A percentile compares a stretch with the other conserved stretches of the same genome.
These are phyloP conservation scores for Rhinopomastus cyanomelas DNA, from an alignment of 2,113 vertebrate species.

Conservation along the genomic window DNA sequence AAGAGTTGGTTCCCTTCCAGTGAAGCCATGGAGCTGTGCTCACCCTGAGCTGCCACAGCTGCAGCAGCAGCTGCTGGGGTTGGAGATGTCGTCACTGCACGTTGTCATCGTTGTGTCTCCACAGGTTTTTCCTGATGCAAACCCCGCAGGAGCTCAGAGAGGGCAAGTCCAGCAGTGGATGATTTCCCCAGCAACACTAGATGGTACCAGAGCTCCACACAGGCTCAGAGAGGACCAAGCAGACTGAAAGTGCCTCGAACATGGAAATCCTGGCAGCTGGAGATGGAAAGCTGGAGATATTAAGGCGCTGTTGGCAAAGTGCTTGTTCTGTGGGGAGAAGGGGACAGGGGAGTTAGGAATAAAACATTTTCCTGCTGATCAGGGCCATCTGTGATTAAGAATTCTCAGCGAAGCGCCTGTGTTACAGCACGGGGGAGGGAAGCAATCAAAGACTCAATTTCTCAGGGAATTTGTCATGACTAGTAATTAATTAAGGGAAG, in stretches of 20 bases:
- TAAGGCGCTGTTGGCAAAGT: not conserved
- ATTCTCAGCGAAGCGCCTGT: not conserved
- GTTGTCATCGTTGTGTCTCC: not conserved
- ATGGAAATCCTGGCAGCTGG: not conserved
- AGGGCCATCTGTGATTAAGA: not conserved
- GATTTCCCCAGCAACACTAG: slow-evolving; percentile 12
- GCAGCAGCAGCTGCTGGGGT: not conserved
- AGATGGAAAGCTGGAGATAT: not conserved
- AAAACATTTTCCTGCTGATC: not conserved
- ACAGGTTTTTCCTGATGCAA: not conserved
- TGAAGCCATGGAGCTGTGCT: too few relatives aligned
- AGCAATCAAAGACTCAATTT: not conserved
- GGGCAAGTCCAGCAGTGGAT: rapidly evolving
- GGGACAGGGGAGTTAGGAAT: rapidly evolving
- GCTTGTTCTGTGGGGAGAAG: not conserved
- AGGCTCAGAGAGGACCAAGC: not conserved
- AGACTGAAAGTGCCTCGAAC: not conserved
- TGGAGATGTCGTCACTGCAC: rapidly evolving
- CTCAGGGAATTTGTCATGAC: not conserved
- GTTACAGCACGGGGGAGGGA: not conserved
- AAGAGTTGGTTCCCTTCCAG: too few relatives aligned
- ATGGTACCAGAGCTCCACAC: slow-evolving; percentile 45
- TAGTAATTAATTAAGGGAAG: not conserved
- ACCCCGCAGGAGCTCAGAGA: rapidly evolving
- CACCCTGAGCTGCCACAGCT: rapidly evolving